These are phyloP conservation scores for Cervus canadensis DNA, from an alignment of 2,113 vertebrate genomes.

Conservation along the genomic window DNA sequence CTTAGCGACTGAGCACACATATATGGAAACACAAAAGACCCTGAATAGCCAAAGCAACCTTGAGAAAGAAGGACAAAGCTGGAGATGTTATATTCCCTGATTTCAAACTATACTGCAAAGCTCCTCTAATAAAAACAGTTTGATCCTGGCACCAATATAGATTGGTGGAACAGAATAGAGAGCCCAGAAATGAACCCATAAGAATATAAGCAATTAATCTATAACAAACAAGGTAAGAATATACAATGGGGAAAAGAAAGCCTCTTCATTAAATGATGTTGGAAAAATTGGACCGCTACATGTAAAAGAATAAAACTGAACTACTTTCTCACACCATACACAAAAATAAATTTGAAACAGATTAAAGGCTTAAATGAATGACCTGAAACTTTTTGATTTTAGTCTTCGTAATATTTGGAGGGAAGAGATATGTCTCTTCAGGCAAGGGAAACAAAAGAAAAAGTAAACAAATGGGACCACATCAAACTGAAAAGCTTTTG, in stretches of 20 bases:
- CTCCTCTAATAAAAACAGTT: not conserved
- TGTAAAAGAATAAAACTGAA: not conserved
- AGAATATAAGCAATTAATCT: not conserved
- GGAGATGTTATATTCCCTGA: not conserved
- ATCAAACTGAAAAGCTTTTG: not conserved
- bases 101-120: not conserved
- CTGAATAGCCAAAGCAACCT: not conserved
- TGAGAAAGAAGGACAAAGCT: not conserved
- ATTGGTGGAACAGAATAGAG: not conserved
- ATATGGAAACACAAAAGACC: not conserved
- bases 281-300: not conserved
- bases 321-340: not conserved
- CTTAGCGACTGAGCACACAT: not conserved
- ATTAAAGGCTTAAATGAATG: not conserved
- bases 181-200: not conserved
- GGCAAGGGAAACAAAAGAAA: not conserved
- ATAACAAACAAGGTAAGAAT: not conserved
- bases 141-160: not conserved
- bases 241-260: not conserved
- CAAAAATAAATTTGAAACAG: not conserved
- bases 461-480: not conserved
- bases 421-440: not conserved
- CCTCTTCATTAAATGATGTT: not conserved
- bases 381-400: not conserved
- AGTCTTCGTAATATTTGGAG: not conserved